Conservation (phyloP, 2,888 invertebrate species). For the Glaucopsyche alexis region DNA sequence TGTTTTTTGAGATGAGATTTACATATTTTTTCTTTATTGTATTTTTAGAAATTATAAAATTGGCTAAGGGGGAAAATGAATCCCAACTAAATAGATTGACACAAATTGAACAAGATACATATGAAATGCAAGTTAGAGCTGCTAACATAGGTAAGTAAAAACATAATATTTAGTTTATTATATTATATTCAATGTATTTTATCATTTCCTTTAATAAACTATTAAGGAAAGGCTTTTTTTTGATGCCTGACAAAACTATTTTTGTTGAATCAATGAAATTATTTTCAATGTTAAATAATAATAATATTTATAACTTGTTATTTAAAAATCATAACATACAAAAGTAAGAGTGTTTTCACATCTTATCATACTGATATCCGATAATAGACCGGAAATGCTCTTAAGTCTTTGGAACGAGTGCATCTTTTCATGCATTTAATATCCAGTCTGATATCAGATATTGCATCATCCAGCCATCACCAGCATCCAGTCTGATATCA, state of each 20-base stretch:
- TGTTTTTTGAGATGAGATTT: background rate
- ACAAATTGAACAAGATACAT: conserved; percentile 96
- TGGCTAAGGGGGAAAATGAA: conserved; percentile 94
- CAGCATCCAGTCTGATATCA: too few species aligned
- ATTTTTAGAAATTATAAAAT: conserved; percentile 90
- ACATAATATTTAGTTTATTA: background rate
- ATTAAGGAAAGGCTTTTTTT: too few species aligned
- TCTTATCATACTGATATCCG: too few species aligned
- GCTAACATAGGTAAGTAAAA: conserved; percentile 88
- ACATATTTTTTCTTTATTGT: conserved; percentile 22
- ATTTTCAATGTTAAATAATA: too few species aligned
- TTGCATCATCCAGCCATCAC: too few species aligned
- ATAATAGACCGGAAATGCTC: too few species aligned
- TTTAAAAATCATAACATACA: too few species aligned
- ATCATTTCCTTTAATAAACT: background rate
- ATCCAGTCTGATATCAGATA: too few species aligned
- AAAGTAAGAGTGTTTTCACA: too few species aligned
- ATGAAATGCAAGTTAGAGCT: conserved; percentile 97
- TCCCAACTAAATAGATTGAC: conserved; percentile 93
- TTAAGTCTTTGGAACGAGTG: too few species aligned
- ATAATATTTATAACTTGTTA: too few species aligned
- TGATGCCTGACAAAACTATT: background rate
- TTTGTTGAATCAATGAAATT: background rate
- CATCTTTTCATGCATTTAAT: too few species aligned
- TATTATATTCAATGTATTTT: background rate